Evolutionary conservation across 2,888 invertebrate species (phyloP).

Genomic region (Cephus pulcher): DNA sequence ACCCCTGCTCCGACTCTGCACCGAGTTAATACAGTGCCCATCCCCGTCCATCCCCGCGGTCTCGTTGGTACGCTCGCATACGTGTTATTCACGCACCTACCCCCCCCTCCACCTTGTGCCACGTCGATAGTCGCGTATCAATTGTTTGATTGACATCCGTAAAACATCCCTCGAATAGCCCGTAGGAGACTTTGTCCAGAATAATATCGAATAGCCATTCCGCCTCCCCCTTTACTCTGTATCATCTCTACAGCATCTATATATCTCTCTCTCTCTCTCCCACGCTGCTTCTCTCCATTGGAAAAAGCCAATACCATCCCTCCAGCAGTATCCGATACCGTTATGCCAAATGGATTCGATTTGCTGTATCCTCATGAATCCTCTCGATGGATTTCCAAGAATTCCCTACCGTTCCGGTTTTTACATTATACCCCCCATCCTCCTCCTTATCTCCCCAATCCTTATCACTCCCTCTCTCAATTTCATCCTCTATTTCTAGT

Average conservation of each 20-base stretch:
- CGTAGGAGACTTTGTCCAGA: not conserved
- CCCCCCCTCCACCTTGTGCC: conserved; percentile 3
- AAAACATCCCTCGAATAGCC: not conserved
- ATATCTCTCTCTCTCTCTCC: not conserved
- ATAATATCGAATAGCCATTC: not conserved
- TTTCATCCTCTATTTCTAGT: not conserved
- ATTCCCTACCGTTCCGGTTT: not conserved
- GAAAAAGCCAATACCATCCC: conserved; percentile 4
- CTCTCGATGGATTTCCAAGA: not conserved
- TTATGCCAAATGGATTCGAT: not conserved
- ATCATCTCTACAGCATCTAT: not conserved
- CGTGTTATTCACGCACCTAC: not conserved
- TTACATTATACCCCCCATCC: not conserved
- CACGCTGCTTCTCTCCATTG: not conserved
- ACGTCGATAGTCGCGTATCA: not conserved
- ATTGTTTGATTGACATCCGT: conserved; percentile 19
- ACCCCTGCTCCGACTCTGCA: not conserved
- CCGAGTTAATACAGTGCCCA: not conserved
- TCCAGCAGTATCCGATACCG: not conserved
- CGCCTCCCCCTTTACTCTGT: not conserved
- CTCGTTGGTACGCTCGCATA: not conserved
- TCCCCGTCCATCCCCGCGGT: not conserved
- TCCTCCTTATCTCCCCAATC: not conserved
- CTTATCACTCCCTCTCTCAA: not conserved
- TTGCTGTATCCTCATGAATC: not conserved